Conservation (phyloP, 2,888 invertebrate genomes). For the Lucinisca nassula region DNA sequence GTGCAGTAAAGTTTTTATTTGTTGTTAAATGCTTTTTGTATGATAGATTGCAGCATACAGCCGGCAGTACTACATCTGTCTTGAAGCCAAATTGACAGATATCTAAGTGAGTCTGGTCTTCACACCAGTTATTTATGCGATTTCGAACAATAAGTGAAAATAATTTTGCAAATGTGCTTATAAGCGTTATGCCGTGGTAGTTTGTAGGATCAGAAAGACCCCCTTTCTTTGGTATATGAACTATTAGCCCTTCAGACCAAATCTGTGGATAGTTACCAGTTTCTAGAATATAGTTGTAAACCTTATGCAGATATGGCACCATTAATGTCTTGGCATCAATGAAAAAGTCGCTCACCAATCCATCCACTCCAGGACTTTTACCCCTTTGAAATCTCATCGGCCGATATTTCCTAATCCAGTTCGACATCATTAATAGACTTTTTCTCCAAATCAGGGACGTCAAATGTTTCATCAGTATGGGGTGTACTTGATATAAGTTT, state of each 20-base stretch:
- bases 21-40: background rate
- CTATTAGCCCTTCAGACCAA: constrained; percentile 39
- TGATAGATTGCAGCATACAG: constrained; percentile 11
- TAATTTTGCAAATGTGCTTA: constrained; percentile 46
- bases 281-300: constrained; percentile 37
- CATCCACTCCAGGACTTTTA: constrained; percentile 30
- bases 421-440: background rate
- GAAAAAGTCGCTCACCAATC: constrained; percentile 39
- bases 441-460: background rate
- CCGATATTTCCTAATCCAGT: constrained; percentile 15
- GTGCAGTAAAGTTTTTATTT: constrained; percentile 18
- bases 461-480: background rate
- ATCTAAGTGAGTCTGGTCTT: constrained; percentile 12
- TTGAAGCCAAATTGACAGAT: constrained; percentile 33
- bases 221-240: constrained; percentile 50
- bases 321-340: constrained; percentile 28
- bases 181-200: constrained; percentile 52
- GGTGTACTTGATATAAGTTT: background rate
- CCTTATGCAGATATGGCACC: constrained; percentile 23
- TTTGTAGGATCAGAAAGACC: constrained; percentile 26
- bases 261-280: constrained; percentile 29
- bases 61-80: background rate
- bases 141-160: constrained; percentile 34
- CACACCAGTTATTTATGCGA: constrained; percentile 22
- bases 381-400: constrained; percentile 23